These are phyloP conservation scores for Pangasius larnaudii DNA, from an alignment of 2,797 vertebrate species.

Conservation along the genomic window DNA sequence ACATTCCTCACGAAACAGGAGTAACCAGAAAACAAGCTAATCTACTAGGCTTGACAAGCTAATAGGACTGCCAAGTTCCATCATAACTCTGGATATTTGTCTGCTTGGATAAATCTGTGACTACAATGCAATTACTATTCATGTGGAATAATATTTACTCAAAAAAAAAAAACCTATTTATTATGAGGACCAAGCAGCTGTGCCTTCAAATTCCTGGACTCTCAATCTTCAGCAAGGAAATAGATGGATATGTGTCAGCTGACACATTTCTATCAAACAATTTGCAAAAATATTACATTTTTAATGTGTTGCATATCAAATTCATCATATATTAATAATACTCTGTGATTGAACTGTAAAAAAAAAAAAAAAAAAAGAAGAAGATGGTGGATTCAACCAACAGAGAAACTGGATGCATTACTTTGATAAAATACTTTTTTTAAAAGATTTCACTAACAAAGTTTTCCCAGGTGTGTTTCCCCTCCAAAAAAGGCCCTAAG, in stretches of 20 bases:
- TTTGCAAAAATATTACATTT: background rate
- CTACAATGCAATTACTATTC: slow-evolving; percentile 18
- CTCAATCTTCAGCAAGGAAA: background rate
- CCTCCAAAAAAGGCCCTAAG: background rate
- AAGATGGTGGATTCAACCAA: background rate
- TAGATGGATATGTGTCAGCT: background rate
- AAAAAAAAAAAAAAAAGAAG: background rate
- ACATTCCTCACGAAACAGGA: slow-evolving; percentile 20
- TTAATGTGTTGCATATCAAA: background rate
- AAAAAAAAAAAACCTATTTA: background rate
- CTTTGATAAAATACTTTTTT: background rate
- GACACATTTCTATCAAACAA: background rate
- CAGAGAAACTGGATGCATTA: background rate
- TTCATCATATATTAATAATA: background rate
- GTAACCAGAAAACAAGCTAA: slow-evolving; percentile 19
- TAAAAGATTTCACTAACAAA: background rate
- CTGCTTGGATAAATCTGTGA: slow-evolving; percentile 6
- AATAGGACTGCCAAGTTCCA: slow-evolving; percentile 2
- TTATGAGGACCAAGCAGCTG: background rate
- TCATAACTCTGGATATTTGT: background rate
- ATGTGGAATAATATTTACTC: background rate
- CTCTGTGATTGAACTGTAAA: background rate
- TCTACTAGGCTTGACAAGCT: slow-evolving; percentile 4
- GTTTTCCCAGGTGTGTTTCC: background rate
- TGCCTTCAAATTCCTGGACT: background rate